Base-by-base conservation (phyloP, 2,797 vertebrate genomes). In the Cacajao melanocephalus region DNA sequence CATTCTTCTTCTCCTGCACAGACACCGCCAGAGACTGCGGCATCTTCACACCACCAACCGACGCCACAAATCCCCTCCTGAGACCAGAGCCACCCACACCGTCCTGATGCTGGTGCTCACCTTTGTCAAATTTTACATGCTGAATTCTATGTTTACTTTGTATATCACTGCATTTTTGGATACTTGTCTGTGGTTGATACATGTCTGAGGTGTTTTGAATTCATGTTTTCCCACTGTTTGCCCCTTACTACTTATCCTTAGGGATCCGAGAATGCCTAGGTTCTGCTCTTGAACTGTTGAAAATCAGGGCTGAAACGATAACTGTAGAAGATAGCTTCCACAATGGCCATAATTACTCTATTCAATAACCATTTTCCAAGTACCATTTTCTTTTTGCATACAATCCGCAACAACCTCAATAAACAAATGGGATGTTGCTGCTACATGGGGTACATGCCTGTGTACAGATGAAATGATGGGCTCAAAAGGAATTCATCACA, bases 31-130 rank as follows among this genome's bases (percentile, higher is more conserved):
- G 39, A 64, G 50, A 64, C 12, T 41, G 0, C 0, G 2, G 55
- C 19, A 28, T 4, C 12, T 55, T 7, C 46, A 48, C 24, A 19
- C 14, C 28, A 1, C 1, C 3, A 6, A 6, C 4, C 1, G 19
- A 0, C 1, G 5, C 46, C 22, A 70, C 36, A 80, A 10, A 70
- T 9, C 17, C 12, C 3, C 15, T 6, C 30, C 24, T 2, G 48
- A 64, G 50, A 52, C 5, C 50, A 52, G 50, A 52, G 50, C 50
- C 50, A 52, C 50, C 17, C 50, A 52, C 50, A 41, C 82, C 19
- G 48, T 86, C 73, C 20, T 64, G 46, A 61, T 67, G 57, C 57
- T 86, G 55, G 36, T 85, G n/a, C 28, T 24, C 28, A 26, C 33
- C 19, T 80, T 57, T 30, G 33, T 70, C 55, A n/a, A 0, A 19